phyloP scores from a whole-genome alignment of 2,797 vertebrate genomes.

The Echeneis naucrates region DNA sequence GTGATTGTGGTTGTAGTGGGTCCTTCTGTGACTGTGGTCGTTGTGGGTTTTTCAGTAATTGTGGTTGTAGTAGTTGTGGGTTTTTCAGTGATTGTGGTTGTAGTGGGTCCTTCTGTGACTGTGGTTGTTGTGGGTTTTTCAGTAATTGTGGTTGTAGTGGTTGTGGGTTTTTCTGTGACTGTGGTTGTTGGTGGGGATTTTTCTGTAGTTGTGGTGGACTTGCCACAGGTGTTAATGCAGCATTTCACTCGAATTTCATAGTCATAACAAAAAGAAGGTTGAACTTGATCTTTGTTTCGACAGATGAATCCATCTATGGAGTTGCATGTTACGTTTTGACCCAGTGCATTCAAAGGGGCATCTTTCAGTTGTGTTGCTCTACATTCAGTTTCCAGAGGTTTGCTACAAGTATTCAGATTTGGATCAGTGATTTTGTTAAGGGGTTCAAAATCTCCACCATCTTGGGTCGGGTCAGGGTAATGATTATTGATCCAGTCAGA shows the following conservation, averaged over 20 bases:
- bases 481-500: constrained; percentile 81
- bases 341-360: constrained; percentile 56
- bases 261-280: constrained; percentile 75
- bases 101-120: too few species aligned
- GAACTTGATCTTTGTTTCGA: constrained; percentile 63
- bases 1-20: too few species aligned
- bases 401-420: constrained; percentile 72
- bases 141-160: not conserved
- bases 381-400: constrained; percentile 81
- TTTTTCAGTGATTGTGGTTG: not conserved
- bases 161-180: not conserved
- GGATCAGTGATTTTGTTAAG: constrained; percentile 75
- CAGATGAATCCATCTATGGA: constrained; percentile 80
- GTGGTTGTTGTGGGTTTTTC: not conserved
- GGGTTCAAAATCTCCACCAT: constrained; percentile 83
- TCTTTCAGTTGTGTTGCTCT: constrained; percentile 69
- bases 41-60: too few species aligned
- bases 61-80: not conserved
- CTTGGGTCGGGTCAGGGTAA: constrained; percentile 33
- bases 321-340: constrained; percentile 82
- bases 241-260: constrained; percentile 86
- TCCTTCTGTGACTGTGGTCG: too few species aligned
- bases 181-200: not conserved
- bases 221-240: constrained; percentile 68
- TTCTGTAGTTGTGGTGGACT: not conserved